Evolutionary conservation across 2,797 vertebrate genomes (phyloP), one percentile per base, ranked within the genome.

Genomic region (Typhlichthys eigenmanni): DNA sequence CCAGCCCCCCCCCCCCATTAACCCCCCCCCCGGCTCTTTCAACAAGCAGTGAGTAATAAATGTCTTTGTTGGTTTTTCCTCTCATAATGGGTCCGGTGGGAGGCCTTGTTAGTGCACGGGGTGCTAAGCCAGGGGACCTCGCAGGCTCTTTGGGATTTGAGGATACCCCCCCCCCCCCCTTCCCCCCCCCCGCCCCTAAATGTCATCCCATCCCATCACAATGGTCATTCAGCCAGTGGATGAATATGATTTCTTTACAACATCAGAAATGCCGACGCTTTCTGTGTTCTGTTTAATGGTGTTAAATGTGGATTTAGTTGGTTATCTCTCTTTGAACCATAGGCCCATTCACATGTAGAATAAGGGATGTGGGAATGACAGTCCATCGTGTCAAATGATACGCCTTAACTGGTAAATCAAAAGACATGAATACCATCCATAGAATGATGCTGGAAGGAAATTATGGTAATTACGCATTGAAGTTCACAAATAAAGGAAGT

Each of bases 11-110:
- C 58, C 80, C 79, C 32, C 80, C 69, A 45, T 70, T 79, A 9
- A 66, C 85, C 79, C 78, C 79, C 56, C 66, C 69, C 58, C 68
- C 76, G 79, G 70, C 47, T 71, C 79, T 83, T 83, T 84, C 85
- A 79, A 85, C 80, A 83, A 84, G 85, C 78, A 83, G 85, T 85
- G 85, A 85, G 84, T 88, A 86, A 88, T 84, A 89, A 80, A 77
- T 77, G 80, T 75, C 85, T 90, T 91, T 90, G 88, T 87, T 84
- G 81, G 85, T 86, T 90, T 88, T 84, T 69, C 71, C 78, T 80
- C 64, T 83, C 80, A 77, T 89, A 87, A 88, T 87, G 74, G 81
- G 66, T 82, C 79, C 80, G 14, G 72, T 58, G 88, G 88, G 84
- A 87, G 83, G 74, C 71, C 83, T 89, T 85, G 81, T 89, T 87